Evolutionary conservation across 2,113 vertebrate species (phyloP).

Genomic region (Gadus chalcogrammus): DNA sequence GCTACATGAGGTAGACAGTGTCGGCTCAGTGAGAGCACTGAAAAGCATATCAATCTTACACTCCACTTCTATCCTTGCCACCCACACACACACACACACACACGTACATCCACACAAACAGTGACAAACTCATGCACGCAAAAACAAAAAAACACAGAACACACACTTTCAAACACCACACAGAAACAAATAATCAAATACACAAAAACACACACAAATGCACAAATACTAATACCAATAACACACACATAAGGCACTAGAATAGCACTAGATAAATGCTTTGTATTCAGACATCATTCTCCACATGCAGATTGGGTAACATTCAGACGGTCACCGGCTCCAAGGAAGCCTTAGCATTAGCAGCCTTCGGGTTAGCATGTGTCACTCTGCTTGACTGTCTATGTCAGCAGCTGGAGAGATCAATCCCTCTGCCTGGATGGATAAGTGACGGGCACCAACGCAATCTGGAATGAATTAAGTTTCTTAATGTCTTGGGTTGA

Average conservation of each 20-base stretch:
- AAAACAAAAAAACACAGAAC: not conserved
- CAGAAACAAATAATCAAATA: not conserved
- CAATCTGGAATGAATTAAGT: no score
- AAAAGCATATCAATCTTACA: not conserved
- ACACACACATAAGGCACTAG: not conserved
- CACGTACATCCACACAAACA: not conserved
- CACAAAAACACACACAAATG: not conserved
- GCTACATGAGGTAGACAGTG: not conserved
- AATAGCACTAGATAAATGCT: not conserved
- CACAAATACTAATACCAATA: not conserved
- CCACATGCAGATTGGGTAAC: conserved; percentile 20
- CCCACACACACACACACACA: not conserved
- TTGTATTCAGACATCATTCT: conserved; percentile 11
- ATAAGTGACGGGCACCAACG: no score
- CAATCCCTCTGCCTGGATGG: no score
- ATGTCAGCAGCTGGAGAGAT: no score
- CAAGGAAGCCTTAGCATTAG: not conserved
- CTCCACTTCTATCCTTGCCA: not conserved
- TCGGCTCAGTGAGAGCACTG: not conserved
- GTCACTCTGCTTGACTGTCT: no score
- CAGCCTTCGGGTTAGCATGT: no score
- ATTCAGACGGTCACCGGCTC: conserved; percentile 21
- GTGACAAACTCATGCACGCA: not conserved
- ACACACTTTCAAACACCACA: not conserved
- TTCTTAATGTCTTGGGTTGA: no score